Evolutionary conservation across 92 coral and sea anemone species (phyloP), one percentile per base, ranked within the genome.

Genomic region (Plumapathes pennacea): DNA sequence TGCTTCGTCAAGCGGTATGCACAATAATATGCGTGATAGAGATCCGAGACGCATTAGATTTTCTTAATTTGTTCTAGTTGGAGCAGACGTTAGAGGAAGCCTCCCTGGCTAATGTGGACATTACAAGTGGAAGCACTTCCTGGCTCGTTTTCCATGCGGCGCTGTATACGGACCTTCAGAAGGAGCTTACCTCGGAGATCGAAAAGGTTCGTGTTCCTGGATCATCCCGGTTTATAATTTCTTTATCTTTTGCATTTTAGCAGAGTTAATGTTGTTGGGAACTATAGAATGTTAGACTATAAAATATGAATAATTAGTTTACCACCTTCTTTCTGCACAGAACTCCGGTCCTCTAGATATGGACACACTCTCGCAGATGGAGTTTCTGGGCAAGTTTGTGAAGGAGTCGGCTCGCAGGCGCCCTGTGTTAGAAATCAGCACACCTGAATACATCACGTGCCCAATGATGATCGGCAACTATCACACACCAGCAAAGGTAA

Each of bases 111-210:
- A 81, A 80, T 38, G 88, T 80, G 21, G 88, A 81, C 61, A 81
- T 81, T 62, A 74, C 81, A 15, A 57, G 77, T 25, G 88, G 88
- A 13, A 76, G 82, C 39, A 31, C 67, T 0, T 72, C 82, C 21
- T 81, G 88, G 88, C 76, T 81, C 29, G 67, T 81, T 25, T 74
- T 81, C 34, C 88, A 81, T 39, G 73, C 64, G 41, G 83, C 88
- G 10, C 82, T 81, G 22, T 67, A 81, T 32, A 50, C 46, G 47
- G 53, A 45, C 12, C 54, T 67, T 0, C 88, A 81, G 54, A 36
- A 37, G 46, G 67, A 81, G 29, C 62, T 81, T 9, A 48, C 22
- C 11, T 38, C 30, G 21, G 87, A 80, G 62, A 54, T 70, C 39
- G 17, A 5, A 51, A 27, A 34, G 14, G 38, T n/a, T 10, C n/a